Conservation (phyloP, 2,113 vertebrate species). For the Microcebus tavaratra region DNA sequence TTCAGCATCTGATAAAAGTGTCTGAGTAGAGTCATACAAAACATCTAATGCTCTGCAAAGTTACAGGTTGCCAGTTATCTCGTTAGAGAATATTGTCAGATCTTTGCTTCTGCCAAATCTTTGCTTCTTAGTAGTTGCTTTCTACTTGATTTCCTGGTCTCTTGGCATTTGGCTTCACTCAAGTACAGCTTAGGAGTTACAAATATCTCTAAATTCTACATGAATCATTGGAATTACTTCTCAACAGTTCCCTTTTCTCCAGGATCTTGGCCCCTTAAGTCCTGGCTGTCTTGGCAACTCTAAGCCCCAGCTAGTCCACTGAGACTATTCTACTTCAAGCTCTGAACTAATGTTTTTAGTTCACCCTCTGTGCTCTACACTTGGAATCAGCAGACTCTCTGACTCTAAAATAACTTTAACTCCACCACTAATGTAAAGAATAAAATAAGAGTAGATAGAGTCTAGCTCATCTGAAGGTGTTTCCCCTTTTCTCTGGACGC, state of each 20-base stretch:
- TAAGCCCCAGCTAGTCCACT: background rate
- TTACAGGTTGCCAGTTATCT: background rate
- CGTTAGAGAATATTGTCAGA: background rate
- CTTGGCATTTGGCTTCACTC: background rate
- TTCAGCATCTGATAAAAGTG: background rate
- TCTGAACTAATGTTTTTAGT: background rate
- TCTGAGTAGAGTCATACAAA: background rate
- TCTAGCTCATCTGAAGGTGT: background rate
- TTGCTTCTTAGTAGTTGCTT: background rate
- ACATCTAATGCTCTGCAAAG: background rate
- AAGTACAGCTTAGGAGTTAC: background rate
- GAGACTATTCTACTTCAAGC: background rate
- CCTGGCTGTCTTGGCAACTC: background rate
- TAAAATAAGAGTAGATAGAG: background rate
- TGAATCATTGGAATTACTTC: background rate
- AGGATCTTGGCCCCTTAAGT: background rate
- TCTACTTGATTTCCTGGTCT: background rate
- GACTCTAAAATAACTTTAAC: background rate
- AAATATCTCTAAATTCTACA: background rate
- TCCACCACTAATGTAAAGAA: background rate
- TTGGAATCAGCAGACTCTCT: background rate
- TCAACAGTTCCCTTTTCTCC: background rate
- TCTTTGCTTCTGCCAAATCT: background rate
- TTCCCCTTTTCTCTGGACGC: background rate
- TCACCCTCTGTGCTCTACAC: background rate